Conservation (phyloP, 2,797 vertebrate species). For the Carapus acus region DNA sequence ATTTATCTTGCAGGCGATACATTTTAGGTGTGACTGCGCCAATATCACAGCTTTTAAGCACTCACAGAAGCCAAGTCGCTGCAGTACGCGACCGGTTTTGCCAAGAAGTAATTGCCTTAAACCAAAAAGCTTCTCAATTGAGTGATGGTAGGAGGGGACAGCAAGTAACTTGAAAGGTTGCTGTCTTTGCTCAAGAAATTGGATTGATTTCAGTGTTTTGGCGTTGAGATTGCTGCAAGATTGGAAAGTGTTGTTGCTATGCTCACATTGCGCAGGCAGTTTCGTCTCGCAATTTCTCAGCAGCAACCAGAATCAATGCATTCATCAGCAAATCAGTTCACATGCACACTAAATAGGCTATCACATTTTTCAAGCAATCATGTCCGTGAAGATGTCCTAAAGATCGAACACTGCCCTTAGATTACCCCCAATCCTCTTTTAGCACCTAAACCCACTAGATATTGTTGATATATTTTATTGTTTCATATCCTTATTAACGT, state of each 20-base stretch:
- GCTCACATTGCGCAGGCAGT: constrained; percentile 6
- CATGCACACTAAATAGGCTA: too few species aligned
- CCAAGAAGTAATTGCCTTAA: constrained; percentile 42
- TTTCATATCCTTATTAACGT: too few species aligned
- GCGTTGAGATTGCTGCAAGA: constrained; percentile 24
- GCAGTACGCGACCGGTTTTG: too few species aligned
- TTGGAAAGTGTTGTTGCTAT: constrained; percentile 16
- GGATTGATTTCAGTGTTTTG: constrained; percentile 39
- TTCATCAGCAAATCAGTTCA: too few species aligned
- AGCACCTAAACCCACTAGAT: too few species aligned
- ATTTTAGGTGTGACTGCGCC: constrained; percentile 13
- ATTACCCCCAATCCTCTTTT: too few species aligned
- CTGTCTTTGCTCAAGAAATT: constrained; percentile 34
- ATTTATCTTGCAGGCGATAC: constrained; percentile 53
- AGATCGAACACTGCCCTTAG: too few species aligned
- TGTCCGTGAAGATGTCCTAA: too few species aligned
- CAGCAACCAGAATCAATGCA: constrained; percentile 4
- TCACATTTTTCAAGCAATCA: too few species aligned
- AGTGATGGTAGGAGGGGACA: constrained; percentile 22
- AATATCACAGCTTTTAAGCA: constrained; percentile 27
- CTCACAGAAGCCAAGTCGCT: constrained; percentile 24
- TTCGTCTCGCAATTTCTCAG: constrained; percentile 15
- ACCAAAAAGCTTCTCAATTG: constrained; percentile 31
- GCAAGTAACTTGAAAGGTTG: constrained; percentile 22
- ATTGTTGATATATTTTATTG: too few species aligned